A percentile compares a stretch with the other conserved stretches of the same genome.
phyloP scores from a whole-genome alignment of 2,113 vertebrate species.

The Isurus oxyrinchus region DNA sequence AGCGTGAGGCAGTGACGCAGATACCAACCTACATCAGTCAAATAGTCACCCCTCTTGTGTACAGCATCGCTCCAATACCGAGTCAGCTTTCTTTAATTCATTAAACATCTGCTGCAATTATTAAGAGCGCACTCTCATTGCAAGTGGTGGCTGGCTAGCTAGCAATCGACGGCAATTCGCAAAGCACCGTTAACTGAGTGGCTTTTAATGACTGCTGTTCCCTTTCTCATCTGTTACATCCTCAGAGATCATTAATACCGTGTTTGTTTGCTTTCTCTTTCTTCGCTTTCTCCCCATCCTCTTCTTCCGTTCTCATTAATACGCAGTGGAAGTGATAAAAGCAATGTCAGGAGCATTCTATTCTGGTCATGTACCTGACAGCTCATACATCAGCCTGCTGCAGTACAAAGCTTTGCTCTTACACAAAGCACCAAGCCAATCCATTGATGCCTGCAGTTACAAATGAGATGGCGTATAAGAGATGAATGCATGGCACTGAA shows the following conservation, averaged over 20 bases:
- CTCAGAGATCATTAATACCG: background rate
- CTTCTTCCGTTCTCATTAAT: slow-evolving; percentile 35
- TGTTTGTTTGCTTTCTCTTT: slow-evolving; percentile 22
- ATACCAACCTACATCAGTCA: background rate
- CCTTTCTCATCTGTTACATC: background rate
- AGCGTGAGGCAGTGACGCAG: background rate
- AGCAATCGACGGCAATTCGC: background rate
- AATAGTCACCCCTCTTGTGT: background rate
- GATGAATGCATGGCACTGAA: background rate
- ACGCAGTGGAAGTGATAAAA: slow-evolving; percentile 25
- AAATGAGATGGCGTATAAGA: slow-evolving; percentile 31
- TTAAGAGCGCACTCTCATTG: background rate
- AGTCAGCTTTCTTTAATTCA: background rate
- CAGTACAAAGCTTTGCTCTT: background rate
- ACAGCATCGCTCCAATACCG: background rate
- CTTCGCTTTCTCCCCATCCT: background rate
- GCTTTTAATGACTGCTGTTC: background rate
- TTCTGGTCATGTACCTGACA: background rate
- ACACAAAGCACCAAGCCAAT: slow-evolving; percentile 36
- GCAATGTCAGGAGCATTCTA: slow-evolving; percentile 12
- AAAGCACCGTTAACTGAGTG: background rate
- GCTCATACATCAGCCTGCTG: background rate
- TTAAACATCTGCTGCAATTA: background rate
- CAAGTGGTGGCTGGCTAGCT: background rate
- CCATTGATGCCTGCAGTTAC: slow-evolving; percentile 31